These are phyloP conservation scores for Ginglymostoma cirratum DNA, from an alignment of 2,113 vertebrate species.

Conservation along the genomic window DNA sequence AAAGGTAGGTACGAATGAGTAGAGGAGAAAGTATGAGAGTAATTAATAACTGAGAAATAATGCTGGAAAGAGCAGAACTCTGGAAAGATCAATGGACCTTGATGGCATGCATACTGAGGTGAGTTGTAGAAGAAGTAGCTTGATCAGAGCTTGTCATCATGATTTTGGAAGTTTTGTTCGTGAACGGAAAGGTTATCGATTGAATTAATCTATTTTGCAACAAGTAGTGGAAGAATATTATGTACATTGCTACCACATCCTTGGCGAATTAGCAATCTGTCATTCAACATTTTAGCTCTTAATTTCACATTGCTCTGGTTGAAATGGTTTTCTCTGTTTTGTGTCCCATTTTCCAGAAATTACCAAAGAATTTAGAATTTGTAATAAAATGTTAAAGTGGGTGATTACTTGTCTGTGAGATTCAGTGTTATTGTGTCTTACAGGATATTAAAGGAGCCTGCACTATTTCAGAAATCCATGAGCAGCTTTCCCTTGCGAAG, in stretches of 20 bases:
- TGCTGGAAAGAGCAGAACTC: too few relatives aligned
- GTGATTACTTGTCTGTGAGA: slow-evolving; percentile 9
- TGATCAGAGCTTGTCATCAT: too few relatives aligned
- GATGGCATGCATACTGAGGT: not conserved
- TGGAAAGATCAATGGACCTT: not conserved
- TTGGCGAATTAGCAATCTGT: not conserved
- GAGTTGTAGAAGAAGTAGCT: too few relatives aligned
- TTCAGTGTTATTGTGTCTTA: not conserved
- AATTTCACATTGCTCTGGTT: not conserved
- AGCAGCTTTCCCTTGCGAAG: slow-evolving; percentile 68
- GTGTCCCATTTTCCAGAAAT: not conserved
- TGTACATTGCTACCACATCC: not conserved
- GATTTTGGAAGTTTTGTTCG: too few relatives aligned
- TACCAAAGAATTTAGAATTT: not conserved
- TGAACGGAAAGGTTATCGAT: too few relatives aligned
- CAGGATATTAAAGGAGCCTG: slow-evolving; percentile 78
- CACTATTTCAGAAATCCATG: slow-evolving; percentile 78
- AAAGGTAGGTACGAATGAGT: too few relatives aligned
- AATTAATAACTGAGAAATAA: too few relatives aligned
- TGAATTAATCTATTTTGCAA: not conserved
- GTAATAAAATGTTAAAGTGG: not conserved
- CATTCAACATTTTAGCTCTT: not conserved
- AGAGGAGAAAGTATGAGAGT: too few relatives aligned
- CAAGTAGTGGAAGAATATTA: not conserved
- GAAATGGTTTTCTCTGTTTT: not conserved